These are phyloP conservation scores for Cyprinus carpio DNA, from an alignment of 2,113 vertebrate genomes.

Conservation along the genomic window DNA sequence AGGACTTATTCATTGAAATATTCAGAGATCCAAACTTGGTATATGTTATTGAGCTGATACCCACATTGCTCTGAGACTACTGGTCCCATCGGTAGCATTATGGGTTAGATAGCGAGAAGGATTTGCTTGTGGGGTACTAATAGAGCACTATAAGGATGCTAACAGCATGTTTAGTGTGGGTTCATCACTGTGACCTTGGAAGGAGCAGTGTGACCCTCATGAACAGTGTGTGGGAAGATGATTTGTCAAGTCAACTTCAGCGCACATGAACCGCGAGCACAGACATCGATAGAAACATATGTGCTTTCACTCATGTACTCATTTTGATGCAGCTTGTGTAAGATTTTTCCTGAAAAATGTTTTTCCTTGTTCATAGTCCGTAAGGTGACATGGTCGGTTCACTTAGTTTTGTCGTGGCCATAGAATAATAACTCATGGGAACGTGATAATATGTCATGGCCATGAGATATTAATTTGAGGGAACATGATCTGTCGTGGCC, in stretches of 20 bases:
- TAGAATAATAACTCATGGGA: too few species aligned
- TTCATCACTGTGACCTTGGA: conserved; percentile 10
- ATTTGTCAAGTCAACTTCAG: conserved; percentile 20
- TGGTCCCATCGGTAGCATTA: conserved; percentile 46
- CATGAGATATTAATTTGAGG: too few species aligned
- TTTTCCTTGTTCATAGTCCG: too few species aligned
- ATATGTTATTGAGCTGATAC: conserved; percentile 37
- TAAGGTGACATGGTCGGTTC: too few species aligned
- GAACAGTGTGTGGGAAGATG: conserved; percentile 40
- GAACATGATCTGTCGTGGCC: too few species aligned
- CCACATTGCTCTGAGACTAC: conserved; percentile 57
- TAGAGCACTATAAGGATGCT: conserved; percentile 32
- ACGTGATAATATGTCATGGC: too few species aligned
- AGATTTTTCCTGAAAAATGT: conserved; percentile 3
- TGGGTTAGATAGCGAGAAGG: conserved; percentile 52
- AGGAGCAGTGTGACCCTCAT: not conserved
- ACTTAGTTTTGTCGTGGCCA: too few species aligned
- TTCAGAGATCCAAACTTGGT: not conserved
- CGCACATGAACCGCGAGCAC: not conserved
- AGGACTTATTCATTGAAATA: conserved; percentile 12
- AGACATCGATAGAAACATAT: conserved; percentile 19
- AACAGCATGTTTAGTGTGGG: conserved; percentile 47
- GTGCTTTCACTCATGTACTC: too few species aligned
- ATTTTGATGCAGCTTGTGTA: not conserved
- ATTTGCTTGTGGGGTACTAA: conserved; percentile 44